Evolutionary conservation across 37 sponge, comb jelly and placozoan genomes (phyloP), one percentile per base, ranked within the genome.

Genomic region (Chondrilla cf. caribensis): DNA sequence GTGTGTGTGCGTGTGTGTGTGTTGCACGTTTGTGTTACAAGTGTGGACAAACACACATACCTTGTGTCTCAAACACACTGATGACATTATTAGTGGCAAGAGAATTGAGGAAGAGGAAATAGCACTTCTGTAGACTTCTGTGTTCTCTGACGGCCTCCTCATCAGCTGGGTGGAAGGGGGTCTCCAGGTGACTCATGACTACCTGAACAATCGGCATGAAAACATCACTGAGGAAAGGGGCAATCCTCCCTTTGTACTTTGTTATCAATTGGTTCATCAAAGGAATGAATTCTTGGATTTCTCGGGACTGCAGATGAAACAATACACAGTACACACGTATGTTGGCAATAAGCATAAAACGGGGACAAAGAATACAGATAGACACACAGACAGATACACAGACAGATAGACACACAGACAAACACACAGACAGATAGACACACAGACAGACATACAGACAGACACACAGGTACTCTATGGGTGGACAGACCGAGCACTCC

Each of bases 231-330:
- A 92, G 76, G 41, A 95, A 77, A 2, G 93, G 90, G 0, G 78
- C 51, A 8, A 92, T 89, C 54, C 82, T 73, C 14, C 70, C 77
- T 83, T 92, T 89, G 85, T 90, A 95, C 79, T 92, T 91, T 22
- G 80, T 58, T 43, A 95, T 88, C 9, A 95, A 85, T 70, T 95
- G 95, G 55, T 95, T 95, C 22, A 95, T 89, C 35, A 95, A 65
- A 0, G 95, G 93, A 32, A 95, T 95, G 81, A 95, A 95, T 64
- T 92, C 95, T 58, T 89, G 92, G 9, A 91, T 60, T 40, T 94
- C 93, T n/a, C 59, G 87, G 4, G 83, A 78, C 93, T 93, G 32
- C 2, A 40, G 11, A 70, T n/a, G 37, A 82, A 0, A 11, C 22
- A 26, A 29, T 21, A 78, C 2, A 31, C n/a, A n/a, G n/a, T n/a